Evolutionary conservation across 2,797 vertebrate species (phyloP).

Genomic region (Phrynocephalus vlangalii): DNA sequence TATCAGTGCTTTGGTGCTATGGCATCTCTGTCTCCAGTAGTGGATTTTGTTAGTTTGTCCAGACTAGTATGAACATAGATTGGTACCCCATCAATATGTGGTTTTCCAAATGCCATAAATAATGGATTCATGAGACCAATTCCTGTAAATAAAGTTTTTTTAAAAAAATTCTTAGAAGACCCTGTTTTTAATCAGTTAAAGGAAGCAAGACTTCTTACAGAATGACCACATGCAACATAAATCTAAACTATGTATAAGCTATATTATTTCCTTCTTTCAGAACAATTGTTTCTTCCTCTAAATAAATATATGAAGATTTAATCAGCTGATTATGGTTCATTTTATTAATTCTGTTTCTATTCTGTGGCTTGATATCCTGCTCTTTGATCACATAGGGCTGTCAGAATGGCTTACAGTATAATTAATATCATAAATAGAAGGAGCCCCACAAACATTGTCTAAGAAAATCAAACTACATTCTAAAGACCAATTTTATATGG

Average conservation of each 20-base stretch:
- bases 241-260: background rate
- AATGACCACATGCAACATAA: background rate
- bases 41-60: background rate
- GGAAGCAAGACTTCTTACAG: background rate
- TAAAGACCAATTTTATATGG: background rate
- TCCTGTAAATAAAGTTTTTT: background rate
- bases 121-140: background rate
- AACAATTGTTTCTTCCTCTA: background rate
- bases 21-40: background rate
- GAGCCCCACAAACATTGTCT: background rate
- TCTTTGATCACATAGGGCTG: background rate
- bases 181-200: background rate
- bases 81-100: background rate
- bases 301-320: background rate
- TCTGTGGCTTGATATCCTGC: background rate
- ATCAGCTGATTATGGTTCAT: background rate
- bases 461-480: no score
- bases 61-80: background rate
- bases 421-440: background rate
- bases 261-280: background rate
- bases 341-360: slow-evolving; percentile 2
- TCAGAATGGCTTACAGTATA: background rate
- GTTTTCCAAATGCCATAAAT: background rate
- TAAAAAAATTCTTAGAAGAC: background rate
- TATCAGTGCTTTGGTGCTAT: background rate